Conservation (phyloP, 2,888 invertebrate species). For the Schrankia costaestrigalis region DNA sequence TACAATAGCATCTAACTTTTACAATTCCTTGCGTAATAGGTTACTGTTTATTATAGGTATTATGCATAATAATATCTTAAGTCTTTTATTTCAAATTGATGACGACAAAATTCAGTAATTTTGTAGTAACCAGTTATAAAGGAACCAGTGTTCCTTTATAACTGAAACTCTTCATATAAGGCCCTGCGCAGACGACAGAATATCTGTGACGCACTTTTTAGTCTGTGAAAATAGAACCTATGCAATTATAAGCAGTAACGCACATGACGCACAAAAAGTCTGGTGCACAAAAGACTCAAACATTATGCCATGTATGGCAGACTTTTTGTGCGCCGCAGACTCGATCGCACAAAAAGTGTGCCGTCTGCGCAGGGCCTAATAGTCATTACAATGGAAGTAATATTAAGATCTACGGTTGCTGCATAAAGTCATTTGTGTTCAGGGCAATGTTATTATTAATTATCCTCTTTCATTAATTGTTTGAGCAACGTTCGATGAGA, state of each 20-base stretch:
- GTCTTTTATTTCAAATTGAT: constrained; percentile 41
- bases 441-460: constrained; percentile 53
- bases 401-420: constrained; percentile 30
- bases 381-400: constrained; percentile 27
- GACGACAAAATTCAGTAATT: constrained; percentile 56
- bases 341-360: too few relatives aligned
- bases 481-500: constrained; percentile 39
- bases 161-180: too few relatives aligned
- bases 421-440: constrained; percentile 28
- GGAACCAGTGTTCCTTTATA: too few relatives aligned
- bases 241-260: too few relatives aligned
- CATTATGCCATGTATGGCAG: too few relatives aligned
- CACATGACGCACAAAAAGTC: too few relatives aligned
- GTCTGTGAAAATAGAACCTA: too few relatives aligned
- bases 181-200: too few relatives aligned
- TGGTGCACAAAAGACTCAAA: too few relatives aligned
- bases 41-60: constrained; percentile 40
- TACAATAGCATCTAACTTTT: constrained; percentile 41
- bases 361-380: too few relatives aligned
- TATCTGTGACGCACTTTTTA: too few relatives aligned
- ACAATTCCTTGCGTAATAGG: constrained; percentile 44
- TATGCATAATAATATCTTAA: constrained; percentile 40
- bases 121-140: constrained; percentile 50
- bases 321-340: too few relatives aligned
- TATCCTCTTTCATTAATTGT: constrained; percentile 51